phyloP scores from a whole-genome alignment of 2,888 invertebrate species.

The Danaus chrysippus region DNA sequence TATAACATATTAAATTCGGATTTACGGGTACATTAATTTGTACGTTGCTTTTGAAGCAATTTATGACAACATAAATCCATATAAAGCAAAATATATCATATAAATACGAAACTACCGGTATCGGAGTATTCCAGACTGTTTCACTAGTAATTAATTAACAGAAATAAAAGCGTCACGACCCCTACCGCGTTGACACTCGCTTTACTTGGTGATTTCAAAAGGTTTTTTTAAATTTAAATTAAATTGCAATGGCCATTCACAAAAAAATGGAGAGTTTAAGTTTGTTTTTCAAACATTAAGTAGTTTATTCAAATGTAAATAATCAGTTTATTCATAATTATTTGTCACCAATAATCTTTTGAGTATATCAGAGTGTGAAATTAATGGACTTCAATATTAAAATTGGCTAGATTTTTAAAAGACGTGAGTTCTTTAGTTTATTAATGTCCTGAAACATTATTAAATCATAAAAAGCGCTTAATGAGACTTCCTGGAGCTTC shows the following conservation, averaged over 20 bases:
- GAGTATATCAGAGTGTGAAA: too few relatives aligned
- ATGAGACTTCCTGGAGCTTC: not conserved
- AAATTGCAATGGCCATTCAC: not conserved
- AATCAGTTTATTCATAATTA: too few relatives aligned
- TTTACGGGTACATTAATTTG: not conserved
- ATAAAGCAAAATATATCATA: slow-evolving; percentile 17
- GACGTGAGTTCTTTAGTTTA: too few relatives aligned
- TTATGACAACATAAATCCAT: slow-evolving; percentile 21
- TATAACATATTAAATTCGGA: not conserved
- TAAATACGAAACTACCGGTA: slow-evolving; percentile 18
- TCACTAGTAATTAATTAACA: slow-evolving; percentile 31
- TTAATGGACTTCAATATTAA: too few relatives aligned
- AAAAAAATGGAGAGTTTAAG: not conserved
- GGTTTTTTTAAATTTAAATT: not conserved
- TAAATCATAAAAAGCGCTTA: not conserved
- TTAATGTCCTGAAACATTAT: not conserved
- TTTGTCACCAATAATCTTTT: too few relatives aligned
- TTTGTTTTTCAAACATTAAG: too few relatives aligned
- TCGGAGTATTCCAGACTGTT: slow-evolving; percentile 26
- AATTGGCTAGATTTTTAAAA: too few relatives aligned
- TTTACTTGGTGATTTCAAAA: not conserved
- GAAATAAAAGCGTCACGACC: slow-evolving; percentile 21
- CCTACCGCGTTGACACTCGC: not conserved
- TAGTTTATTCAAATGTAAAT: too few relatives aligned
- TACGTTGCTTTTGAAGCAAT: not conserved